These are phyloP conservation scores for Myotis daubentonii DNA, from an alignment of 2,797 vertebrate genomes.

Conservation along the genomic window DNA sequence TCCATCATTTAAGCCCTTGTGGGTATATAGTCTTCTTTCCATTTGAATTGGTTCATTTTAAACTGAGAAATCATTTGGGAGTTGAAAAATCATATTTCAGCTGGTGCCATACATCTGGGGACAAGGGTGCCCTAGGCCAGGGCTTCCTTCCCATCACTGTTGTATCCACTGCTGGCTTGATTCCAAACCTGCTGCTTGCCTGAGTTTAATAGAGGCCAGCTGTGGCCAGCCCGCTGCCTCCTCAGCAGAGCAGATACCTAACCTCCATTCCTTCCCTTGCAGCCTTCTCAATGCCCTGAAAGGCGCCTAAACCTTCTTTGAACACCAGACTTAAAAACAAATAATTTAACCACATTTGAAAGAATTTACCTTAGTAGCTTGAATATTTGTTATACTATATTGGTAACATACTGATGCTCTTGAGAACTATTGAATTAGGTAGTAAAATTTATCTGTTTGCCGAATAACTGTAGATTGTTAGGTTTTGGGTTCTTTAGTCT, in stretches of 20 bases:
- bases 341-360: neutral
- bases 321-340: neutral
- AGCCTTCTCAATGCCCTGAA: neutral
- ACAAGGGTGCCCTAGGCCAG: neutral
- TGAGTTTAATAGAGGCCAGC: neutral
- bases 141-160: neutral
- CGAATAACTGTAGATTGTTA: conserved; percentile 3
- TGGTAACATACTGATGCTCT: neutral
- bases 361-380: neutral
- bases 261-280: neutral
- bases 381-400: conserved; percentile 1
- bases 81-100: neutral
- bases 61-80: conserved; percentile 28
- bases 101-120: neutral
- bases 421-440: conserved; percentile 9
- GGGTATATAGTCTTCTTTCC: neutral
- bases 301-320: neutral
- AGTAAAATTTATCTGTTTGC: neutral
- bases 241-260: neutral
- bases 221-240: neutral
- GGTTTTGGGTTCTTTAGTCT: neutral
- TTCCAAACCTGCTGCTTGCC: neutral
- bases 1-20: neutral
- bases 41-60: neutral
- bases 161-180: neutral